phyloP scores from a whole-genome alignment of 1,140 invertebrate species.

The Papilio polyxenes region DNA sequence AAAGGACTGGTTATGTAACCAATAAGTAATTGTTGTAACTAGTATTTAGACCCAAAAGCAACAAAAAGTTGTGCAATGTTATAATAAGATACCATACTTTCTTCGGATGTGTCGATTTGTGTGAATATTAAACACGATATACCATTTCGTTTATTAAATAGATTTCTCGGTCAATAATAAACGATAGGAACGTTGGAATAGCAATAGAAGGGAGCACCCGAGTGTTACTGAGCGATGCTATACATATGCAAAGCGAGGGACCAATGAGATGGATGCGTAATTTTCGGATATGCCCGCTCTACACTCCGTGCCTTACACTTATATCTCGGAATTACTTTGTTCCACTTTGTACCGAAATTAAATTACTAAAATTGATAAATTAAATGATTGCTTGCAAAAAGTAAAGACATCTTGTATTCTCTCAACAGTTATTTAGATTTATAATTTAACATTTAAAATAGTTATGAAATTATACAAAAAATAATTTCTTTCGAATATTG shows the following conservation, averaged over 20 bases:
- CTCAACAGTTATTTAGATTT: background rate
- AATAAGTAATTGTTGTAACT: too few relatives aligned
- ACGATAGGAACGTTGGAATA: constrained; percentile 1
- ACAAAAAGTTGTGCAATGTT: too few relatives aligned
- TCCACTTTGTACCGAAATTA: constrained; percentile 38
- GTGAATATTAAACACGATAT: background rate
- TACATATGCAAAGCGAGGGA: constrained; percentile 64
- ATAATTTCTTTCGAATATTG: too few relatives aligned
- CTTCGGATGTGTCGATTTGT: background rate
- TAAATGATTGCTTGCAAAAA: background rate
- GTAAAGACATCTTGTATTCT: background rate
- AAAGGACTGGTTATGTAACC: too few relatives aligned
- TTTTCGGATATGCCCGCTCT: constrained; percentile 44
- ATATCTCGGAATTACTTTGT: constrained; percentile 41
- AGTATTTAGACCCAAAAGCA: too few relatives aligned
- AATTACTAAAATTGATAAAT: background rate
- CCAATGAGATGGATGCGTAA: constrained; percentile 54
- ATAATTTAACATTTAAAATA: too few relatives aligned
- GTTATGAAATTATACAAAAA: too few relatives aligned
- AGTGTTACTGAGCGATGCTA: constrained; percentile 52
- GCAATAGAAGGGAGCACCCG: background rate
- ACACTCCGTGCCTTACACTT: constrained; percentile 43
- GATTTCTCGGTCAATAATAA: constrained; percentile 6
- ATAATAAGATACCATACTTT: too few relatives aligned
- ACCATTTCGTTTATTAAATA: background rate